A percentile compares a stretch with the other conserved stretches of the same genome.
These are phyloP conservation scores for Neogale vison DNA, from an alignment of 2,113 vertebrate genomes.

Conservation along the genomic window DNA sequence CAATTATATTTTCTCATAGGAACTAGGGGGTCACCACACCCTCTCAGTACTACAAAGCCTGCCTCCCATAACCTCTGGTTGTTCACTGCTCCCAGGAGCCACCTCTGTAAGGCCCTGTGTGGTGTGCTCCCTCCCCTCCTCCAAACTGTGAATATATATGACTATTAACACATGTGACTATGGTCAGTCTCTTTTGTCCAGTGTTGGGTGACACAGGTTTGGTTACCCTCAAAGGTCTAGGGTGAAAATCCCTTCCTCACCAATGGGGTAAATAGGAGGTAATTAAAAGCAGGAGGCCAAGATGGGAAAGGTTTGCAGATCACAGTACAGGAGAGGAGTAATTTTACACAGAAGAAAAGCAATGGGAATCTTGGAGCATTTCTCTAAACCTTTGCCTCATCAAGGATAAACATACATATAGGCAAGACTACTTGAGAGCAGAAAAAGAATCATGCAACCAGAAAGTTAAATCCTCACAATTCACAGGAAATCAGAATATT, in stretches of 20 bases:
- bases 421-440: not conserved
- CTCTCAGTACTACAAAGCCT: not conserved
- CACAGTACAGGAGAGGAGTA: not conserved
- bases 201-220: not conserved
- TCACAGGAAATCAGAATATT: not conserved
- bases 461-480: not conserved
- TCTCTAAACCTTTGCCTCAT: not conserved
- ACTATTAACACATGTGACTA: not conserved
- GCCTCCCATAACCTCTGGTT: not conserved
- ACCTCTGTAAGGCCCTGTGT: not conserved
- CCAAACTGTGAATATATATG: not conserved
- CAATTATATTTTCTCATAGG: fast-evolving
- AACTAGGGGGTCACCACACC: not conserved
- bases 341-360: not conserved
- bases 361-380: not conserved
- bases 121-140: not conserved
- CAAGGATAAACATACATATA: not conserved
- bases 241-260: not conserved
- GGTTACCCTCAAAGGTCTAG: not conserved
- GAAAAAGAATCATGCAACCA: not conserved
- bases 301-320: not conserved
- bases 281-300: not conserved
- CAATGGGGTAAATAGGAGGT: not conserved
- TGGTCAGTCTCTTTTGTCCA: not conserved
- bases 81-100: not conserved